These are phyloP conservation scores for Helicolenus hilgendorfi DNA, from an alignment of 2,797 vertebrate species.

Conservation along the genomic window DNA sequence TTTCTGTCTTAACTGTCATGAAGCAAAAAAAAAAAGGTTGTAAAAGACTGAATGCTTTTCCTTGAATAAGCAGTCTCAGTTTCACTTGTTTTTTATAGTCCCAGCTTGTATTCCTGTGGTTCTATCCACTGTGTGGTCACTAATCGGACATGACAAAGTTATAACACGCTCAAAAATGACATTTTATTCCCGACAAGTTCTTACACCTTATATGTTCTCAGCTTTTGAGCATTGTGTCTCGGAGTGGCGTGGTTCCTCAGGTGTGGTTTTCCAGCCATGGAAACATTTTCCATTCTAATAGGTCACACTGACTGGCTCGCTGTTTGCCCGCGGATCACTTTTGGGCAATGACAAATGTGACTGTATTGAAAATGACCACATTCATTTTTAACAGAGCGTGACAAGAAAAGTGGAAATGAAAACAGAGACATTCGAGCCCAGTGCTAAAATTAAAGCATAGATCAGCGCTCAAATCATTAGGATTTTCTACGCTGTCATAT, in stretches of 20 bases:
- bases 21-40: neutral
- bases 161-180: constrained; percentile 27
- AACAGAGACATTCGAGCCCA: neutral
- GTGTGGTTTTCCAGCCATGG: constrained; percentile 74
- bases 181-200: constrained; percentile 32
- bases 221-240: constrained; percentile 45
- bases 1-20: constrained; percentile 38
- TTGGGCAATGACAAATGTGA: constrained; percentile 65
- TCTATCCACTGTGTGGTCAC: constrained; percentile 4
- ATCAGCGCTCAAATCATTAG: neutral
- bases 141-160: constrained; percentile 42
- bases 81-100: constrained; percentile 43
- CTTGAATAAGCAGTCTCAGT: constrained; percentile 54
- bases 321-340: constrained; percentile 65
- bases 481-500: constrained; percentile 12
- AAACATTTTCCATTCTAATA: constrained; percentile 74
- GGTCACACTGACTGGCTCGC: constrained; percentile 52
- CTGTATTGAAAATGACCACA: constrained; percentile 65
- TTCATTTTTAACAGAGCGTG: constrained; percentile 56
- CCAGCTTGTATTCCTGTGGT: constrained; percentile 43
- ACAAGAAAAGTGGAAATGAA: constrained; percentile 66
- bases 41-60: constrained; percentile 13
- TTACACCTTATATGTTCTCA: constrained; percentile 48
- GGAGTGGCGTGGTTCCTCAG: constrained; percentile 50
- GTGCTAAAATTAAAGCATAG: neutral